Conservation (phyloP, 2,888 invertebrate genomes). For the Danaus chrysippus region DNA sequence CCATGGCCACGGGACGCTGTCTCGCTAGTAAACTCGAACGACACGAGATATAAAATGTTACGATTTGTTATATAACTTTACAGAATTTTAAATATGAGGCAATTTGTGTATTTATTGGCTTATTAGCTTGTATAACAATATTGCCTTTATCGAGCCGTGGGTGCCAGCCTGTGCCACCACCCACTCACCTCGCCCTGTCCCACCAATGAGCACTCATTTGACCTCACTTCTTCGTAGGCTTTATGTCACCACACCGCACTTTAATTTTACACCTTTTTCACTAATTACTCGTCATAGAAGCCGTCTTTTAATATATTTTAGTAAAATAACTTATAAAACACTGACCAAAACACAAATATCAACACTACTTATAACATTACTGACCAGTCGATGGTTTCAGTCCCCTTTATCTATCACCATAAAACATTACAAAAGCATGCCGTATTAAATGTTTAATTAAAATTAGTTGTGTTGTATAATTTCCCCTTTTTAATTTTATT, state of each 20-base stretch:
- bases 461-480: neutral
- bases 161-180: conserved; percentile 66
- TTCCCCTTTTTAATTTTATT: conserved; percentile 5
- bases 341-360: neutral
- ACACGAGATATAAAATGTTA: conserved; percentile 46
- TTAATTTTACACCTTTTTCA: conserved; percentile 37
- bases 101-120: conserved; percentile 60
- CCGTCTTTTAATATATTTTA: neutral
- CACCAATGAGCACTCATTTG: conserved; percentile 52
- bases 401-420: neutral
- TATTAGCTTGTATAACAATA: conserved; percentile 61
- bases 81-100: conserved; percentile 49
- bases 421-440: conserved; percentile 45
- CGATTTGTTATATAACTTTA: conserved; percentile 44
- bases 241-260: conserved; percentile 62
- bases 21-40: conserved; percentile 42
- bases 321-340: too few species aligned
- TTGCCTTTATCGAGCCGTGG: conserved; percentile 76
- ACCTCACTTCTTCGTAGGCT: conserved; percentile 53
- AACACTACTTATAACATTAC: conserved; percentile 11
- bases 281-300: neutral
- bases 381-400: neutral
- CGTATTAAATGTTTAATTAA: conserved; percentile 50
- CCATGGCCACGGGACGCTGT: conserved; percentile 72
- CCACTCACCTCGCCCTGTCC: conserved; percentile 57